A percentile compares a stretch with the other conserved stretches of the same genome.
Evolutionary conservation across 1,140 invertebrate genomes (phyloP).

Genomic region (Parapsyche elsis): DNA sequence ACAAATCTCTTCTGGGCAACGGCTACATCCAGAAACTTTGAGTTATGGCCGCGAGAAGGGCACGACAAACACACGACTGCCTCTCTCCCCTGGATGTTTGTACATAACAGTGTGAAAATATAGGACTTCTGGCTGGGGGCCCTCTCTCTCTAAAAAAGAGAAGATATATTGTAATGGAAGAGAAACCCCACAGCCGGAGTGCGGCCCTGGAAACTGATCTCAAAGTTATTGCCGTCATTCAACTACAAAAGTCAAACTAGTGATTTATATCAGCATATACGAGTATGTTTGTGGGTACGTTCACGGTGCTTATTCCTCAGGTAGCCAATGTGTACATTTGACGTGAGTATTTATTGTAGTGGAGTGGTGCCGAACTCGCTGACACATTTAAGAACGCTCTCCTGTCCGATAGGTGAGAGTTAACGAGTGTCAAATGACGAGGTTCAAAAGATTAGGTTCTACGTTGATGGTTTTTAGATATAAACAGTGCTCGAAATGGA

Average conservation of each 20-base stretch:
- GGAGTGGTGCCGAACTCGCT: too few species aligned
- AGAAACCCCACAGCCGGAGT: background rate
- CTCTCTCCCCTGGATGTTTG: constrained; percentile 1
- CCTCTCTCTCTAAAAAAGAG: constrained; percentile 10
- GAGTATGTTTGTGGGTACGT: background rate
- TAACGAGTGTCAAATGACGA: too few species aligned
- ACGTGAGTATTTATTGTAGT: too few species aligned
- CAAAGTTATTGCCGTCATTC: constrained; percentile 30
- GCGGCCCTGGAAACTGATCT: constrained; percentile 25
- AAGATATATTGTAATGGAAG: constrained; percentile 39
- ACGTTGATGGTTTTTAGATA: too few species aligned
- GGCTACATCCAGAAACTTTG: constrained; percentile 32
- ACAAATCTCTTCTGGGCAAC: constrained; percentile 40
- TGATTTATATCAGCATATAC: background rate
- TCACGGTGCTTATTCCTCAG: too few species aligned
- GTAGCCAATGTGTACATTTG: too few species aligned
- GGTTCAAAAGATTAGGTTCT: too few species aligned
- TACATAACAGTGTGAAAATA: constrained; percentile 30
- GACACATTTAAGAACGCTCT: too few species aligned
- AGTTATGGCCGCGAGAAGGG: constrained; percentile 26
- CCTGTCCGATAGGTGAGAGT: too few species aligned
- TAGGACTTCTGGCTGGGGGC: constrained; percentile 26
- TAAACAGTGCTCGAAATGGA: too few species aligned
- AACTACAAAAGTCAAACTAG: background rate
- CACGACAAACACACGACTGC: constrained; percentile 34